Percentiles rank a stretch among this genome's conserved stretches.
These are phyloP conservation scores for Eupithecia centaureata DNA, from an alignment of 2,888 invertebrate species.

Conservation along the genomic window DNA sequence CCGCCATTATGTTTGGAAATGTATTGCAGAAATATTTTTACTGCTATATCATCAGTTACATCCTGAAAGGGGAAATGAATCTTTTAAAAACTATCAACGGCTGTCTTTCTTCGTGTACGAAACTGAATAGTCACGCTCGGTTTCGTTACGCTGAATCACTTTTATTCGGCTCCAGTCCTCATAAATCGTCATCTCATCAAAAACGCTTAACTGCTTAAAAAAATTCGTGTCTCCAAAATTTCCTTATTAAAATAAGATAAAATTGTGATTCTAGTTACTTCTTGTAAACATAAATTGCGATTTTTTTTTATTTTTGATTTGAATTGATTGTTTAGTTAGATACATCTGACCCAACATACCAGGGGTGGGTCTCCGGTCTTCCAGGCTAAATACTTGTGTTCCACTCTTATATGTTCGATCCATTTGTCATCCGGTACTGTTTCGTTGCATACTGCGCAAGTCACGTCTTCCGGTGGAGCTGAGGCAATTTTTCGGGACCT, in stretches of 20 bases:
- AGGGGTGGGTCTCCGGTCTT: conserved; percentile 54
- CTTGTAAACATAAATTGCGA: too few species aligned
- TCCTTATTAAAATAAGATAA: too few species aligned
- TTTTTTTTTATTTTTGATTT: too few species aligned
- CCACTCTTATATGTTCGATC: conserved; percentile 54
- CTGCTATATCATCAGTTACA: conserved; percentile 45
- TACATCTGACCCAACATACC: conserved; percentile 62
- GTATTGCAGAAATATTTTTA: conserved; percentile 50
- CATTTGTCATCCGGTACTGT: conserved; percentile 46
- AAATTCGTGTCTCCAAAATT: too few species aligned
- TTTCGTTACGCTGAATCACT: background rate
- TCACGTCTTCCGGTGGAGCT: background rate
- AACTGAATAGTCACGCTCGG: background rate
- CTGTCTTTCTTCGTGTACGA: background rate
- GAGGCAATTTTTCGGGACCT: background rate
- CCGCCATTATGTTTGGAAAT: conserved; percentile 48
- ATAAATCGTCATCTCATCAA: too few species aligned
- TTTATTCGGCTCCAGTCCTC: background rate
- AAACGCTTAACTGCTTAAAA: too few species aligned
- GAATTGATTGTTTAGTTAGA: background rate
- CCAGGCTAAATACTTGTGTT: conserved; percentile 67
- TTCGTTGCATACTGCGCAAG: conserved; percentile 54
- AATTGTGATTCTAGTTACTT: too few species aligned
- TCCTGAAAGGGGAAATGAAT: conserved; percentile 50
- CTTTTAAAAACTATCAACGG: background rate